Conservation (phyloP, 2,888 invertebrate species). For the Drosophila incognita region DNA sequence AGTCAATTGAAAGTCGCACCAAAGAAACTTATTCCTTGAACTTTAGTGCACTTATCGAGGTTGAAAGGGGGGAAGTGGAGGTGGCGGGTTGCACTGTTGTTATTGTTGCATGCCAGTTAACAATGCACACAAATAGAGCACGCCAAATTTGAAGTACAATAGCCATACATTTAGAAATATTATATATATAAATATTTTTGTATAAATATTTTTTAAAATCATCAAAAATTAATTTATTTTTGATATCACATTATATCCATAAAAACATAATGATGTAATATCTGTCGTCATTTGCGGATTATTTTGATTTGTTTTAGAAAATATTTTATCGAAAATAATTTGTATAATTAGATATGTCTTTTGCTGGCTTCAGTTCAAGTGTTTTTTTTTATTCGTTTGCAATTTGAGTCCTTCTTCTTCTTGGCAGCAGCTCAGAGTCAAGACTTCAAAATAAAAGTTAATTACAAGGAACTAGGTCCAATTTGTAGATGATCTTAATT, state of each 20-base stretch:
- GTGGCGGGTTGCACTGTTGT: background rate
- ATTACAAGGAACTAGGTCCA: slow-evolving; percentile 64
- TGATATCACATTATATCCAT: background rate
- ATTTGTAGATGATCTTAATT: slow-evolving; percentile 79
- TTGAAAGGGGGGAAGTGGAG: background rate
- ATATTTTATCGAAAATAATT: background rate
- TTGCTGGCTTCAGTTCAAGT: background rate
- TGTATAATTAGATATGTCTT: background rate
- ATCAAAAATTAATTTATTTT: background rate
- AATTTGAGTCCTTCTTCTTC: background rate
- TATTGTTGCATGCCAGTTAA: slow-evolving; percentile 3
- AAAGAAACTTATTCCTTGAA: slow-evolving; percentile 40
- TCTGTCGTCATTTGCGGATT: background rate
- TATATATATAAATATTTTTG: too few species aligned
- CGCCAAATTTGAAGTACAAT: background rate
- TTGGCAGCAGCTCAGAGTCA: background rate
- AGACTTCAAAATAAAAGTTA: slow-evolving; percentile 51
- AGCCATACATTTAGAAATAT: background rate
- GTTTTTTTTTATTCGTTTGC: background rate
- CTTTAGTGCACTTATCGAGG: slow-evolving; percentile 9
- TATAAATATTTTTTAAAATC: too few species aligned
- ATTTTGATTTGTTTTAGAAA: background rate
- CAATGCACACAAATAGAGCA: background rate
- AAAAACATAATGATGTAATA: background rate
- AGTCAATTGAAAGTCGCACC: slow-evolving; percentile 74